A percentile compares a stretch with the other conserved stretches of the same genome.
phyloP scores from a whole-genome alignment of 2,797 vertebrate species.

The Cryptoblepharus egeriae region DNA sequence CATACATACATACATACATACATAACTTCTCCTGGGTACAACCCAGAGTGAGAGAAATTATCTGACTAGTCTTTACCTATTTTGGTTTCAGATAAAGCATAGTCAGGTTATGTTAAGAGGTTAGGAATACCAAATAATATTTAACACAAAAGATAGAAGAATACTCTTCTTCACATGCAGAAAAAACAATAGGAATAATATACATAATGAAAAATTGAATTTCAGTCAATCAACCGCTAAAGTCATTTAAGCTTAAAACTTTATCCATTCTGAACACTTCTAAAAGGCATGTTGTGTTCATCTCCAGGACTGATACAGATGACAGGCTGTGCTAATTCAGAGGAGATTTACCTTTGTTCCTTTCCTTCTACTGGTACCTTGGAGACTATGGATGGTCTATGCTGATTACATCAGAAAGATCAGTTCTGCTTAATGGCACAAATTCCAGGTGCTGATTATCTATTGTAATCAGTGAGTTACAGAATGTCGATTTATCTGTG shows the following conservation, averaged over 20 bases:
- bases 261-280: neutral
- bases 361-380: conserved; percentile 19
- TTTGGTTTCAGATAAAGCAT: neutral
- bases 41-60: neutral
- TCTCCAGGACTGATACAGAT: neutral
- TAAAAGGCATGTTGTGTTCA: conserved; percentile 22
- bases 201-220: neutral
- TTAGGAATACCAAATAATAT: neutral
- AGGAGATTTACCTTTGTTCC: conserved; percentile 31
- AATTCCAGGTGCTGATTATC: conserved; percentile 58
- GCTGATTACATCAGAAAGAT: conserved; percentile 50
- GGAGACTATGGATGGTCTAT: conserved; percentile 51
- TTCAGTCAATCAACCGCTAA: neutral
- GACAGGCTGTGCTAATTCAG: neutral
- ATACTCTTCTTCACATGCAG: too few species aligned
- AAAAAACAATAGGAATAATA: neutral
- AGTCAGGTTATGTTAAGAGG: neutral
- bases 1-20: too few species aligned
- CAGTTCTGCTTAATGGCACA: conserved; percentile 48
- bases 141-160: neutral
- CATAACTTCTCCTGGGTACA: too few species aligned
- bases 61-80: neutral
- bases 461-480: conserved; percentile 48
- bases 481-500: conserved; percentile 41
- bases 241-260: neutral